Percentiles rank a stretch among this genome's conserved stretches.
phyloP scores from a whole-genome alignment of 1,140 invertebrate genomes.

The Pentalonia nigronervosa region DNA sequence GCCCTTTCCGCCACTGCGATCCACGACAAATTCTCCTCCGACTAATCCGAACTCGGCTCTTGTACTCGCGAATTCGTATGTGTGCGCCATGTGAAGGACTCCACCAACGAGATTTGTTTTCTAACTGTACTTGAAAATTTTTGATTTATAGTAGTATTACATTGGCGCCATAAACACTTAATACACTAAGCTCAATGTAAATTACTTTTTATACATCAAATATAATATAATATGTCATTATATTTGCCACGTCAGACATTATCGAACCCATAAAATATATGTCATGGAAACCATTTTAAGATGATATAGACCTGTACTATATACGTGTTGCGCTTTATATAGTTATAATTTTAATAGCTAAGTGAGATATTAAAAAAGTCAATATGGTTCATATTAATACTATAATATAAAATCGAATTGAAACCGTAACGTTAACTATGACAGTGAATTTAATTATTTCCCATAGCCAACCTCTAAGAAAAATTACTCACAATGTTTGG shows the following conservation, averaged over 20 bases:
- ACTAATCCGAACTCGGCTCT: background rate
- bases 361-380: background rate
- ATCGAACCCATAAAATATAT: background rate
- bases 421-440: background rate
- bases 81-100: background rate
- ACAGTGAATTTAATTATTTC: background rate
- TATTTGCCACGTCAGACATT: background rate
- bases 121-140: background rate
- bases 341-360: background rate
- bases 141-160: background rate
- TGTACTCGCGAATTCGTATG: background rate
- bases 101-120: background rate
- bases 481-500: background rate
- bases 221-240: background rate
- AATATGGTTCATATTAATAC: background rate
- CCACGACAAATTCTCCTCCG: background rate
- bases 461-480: background rate
- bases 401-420: background rate
- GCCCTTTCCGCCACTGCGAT: background rate
- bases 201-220: background rate
- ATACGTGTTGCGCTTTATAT: background rate
- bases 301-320: background rate
- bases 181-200: background rate
- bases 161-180: background rate
- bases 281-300: background rate